phyloP scores from a whole-genome alignment of 2,113 vertebrate species.

The Proterorhinus semilunaris region DNA sequence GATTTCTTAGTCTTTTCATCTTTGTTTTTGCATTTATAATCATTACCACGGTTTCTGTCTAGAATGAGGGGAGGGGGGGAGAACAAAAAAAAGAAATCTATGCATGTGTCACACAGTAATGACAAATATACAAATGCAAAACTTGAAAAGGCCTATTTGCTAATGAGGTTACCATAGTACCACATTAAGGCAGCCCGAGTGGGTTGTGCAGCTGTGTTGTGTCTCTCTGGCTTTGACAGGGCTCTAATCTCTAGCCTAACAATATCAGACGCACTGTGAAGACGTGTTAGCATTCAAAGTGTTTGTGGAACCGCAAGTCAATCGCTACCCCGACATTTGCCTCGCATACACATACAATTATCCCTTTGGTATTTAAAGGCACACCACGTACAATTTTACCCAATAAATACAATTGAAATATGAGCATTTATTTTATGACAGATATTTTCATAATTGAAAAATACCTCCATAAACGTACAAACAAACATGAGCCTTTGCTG shows the following conservation, averaged over 20 bases:
- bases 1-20: neutral
- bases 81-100: slow-evolving; percentile 12
- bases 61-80: neutral
- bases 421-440: no score
- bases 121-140: slow-evolving; percentile 45
- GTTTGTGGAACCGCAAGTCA: slow-evolving; percentile 53
- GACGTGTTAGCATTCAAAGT: slow-evolving; percentile 56
- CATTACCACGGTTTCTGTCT: slow-evolving; percentile 9
- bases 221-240: slow-evolving; percentile 63
- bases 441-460: no score
- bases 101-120: slow-evolving; percentile 33
- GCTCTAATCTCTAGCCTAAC: slow-evolving; percentile 71
- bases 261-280: slow-evolving; percentile 68
- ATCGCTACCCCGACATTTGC: slow-evolving; percentile 43
- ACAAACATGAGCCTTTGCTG: no score
- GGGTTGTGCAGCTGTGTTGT: slow-evolving; percentile 68
- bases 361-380: slow-evolving; percentile 4
- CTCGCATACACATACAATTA: slow-evolving; percentile 30
- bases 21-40: neutral
- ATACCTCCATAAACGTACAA: no score
- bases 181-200: slow-evolving; percentile 57
- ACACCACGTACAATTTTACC: no score
- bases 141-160: slow-evolving; percentile 41
- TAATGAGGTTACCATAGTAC: slow-evolving; percentile 65
- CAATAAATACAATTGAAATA: no score